Evolutionary conservation across 2,113 vertebrate genomes (phyloP).

Genomic region (Ageneiosus marmoratus): DNA sequence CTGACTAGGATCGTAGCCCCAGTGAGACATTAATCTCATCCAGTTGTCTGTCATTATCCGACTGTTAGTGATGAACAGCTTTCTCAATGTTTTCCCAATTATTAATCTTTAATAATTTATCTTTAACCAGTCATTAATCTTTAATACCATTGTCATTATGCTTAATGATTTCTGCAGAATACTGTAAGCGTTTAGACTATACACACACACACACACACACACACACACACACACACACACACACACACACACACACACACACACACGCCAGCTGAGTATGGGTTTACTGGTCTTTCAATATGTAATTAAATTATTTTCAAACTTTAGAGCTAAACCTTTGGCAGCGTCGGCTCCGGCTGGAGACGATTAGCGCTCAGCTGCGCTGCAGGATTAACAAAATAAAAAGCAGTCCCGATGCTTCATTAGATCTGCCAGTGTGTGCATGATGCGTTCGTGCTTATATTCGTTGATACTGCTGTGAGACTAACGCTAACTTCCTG

Average conservation of each 20-base stretch:
- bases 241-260: slow-evolving; percentile 33
- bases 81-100: slow-evolving; percentile 35
- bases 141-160: background rate
- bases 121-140: no score
- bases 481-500: background rate
- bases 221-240: slow-evolving; percentile 28
- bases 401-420: background rate
- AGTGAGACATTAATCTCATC: slow-evolving; percentile 7
- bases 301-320: slow-evolving; percentile 38
- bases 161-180: slow-evolving; percentile 4
- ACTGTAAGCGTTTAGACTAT: no score
- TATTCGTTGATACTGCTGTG: no score
- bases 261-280: slow-evolving; percentile 1
- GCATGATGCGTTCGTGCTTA: no score
- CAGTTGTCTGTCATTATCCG: slow-evolving; percentile 19
- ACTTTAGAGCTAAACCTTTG: slow-evolving; percentile 18
- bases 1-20: background rate
- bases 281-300: slow-evolving; percentile 23
- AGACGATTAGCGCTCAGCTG: slow-evolving; percentile 26
- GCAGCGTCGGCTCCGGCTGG: slow-evolving; percentile 5
- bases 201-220: slow-evolving; percentile 30
- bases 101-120: slow-evolving; percentile 18
- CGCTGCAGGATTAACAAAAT: slow-evolving; percentile 9
- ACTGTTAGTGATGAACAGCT: slow-evolving; percentile 29
- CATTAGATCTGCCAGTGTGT: background rate